phyloP scores from a whole-genome alignment of 2,113 vertebrate genomes.

The Noctilio leporinus region DNA sequence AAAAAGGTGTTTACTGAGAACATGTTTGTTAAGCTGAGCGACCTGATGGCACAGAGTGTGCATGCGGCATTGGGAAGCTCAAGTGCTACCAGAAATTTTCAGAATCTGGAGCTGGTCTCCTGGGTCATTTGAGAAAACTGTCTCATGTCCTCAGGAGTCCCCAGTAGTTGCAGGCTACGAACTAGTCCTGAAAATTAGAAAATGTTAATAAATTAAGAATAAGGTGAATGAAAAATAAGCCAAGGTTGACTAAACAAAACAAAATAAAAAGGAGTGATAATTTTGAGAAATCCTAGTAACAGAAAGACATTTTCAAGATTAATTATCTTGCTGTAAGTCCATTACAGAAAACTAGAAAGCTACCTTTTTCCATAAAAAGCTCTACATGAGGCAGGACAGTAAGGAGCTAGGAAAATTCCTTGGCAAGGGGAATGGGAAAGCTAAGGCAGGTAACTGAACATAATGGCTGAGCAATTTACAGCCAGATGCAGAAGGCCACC shows the following conservation, averaged over 20 bases:
- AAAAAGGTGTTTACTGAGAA: background rate
- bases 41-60: background rate
- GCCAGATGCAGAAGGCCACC: no score
- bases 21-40: background rate
- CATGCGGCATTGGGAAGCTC: background rate
- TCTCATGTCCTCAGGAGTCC: background rate
- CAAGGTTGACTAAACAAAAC: background rate
- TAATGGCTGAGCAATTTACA: no score
- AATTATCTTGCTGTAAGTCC: background rate
- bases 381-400: background rate
- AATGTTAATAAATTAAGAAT: background rate
- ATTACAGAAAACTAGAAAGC: background rate
- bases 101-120: background rate
- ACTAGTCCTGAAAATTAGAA: background rate
- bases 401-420: no score
- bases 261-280: fast-evolving
- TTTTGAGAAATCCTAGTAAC: background rate
- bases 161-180: background rate
- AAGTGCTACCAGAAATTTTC: background rate
- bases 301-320: background rate
- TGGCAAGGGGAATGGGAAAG: no score
- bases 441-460: no score
- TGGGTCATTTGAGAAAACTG: background rate
- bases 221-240: background rate
- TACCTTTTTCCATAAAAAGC: background rate